Percentiles rank a stretch among this genome's conserved stretches.
Conservation (phyloP, 2,888 invertebrate species). For the Pseudolycoriella hygida region DNA sequence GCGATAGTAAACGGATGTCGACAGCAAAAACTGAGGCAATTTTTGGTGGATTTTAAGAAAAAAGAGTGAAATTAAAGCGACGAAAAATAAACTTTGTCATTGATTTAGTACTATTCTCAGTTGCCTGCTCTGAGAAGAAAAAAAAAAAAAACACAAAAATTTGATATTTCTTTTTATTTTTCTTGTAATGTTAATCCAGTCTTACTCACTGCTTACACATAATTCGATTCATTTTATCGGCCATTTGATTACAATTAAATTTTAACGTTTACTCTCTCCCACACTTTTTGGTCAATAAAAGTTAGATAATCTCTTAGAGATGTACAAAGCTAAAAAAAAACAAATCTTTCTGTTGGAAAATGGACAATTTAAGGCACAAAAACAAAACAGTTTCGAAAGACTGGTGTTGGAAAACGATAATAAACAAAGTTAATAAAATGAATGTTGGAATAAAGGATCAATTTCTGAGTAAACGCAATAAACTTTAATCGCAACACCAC, state of each 20-base stretch:
- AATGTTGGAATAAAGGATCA: not conserved
- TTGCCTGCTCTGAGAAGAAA: too few relatives aligned
- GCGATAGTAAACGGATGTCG: too few relatives aligned
- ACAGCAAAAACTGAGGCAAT: too few relatives aligned
- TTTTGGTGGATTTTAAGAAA: too few relatives aligned
- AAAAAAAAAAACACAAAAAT: too few relatives aligned
- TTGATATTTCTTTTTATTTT: too few relatives aligned
- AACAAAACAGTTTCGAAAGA: not conserved
- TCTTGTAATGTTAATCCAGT: constrained; percentile 3
- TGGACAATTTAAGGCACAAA: not conserved
- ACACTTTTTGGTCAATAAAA: not conserved
- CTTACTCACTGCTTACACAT: constrained; percentile 3
- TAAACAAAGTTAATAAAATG: not conserved
- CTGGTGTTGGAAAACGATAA: not conserved
- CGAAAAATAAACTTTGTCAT: too few relatives aligned
- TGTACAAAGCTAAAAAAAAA: not conserved
- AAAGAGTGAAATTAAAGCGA: too few relatives aligned
- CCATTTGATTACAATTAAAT: not conserved
- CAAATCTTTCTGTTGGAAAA: not conserved
- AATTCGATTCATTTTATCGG: not conserved
- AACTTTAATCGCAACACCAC: too few relatives aligned
- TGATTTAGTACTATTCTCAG: too few relatives aligned
- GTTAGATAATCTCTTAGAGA: constrained; percentile 1
- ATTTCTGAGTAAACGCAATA: too few relatives aligned
- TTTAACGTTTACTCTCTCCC: not conserved